Base-by-base conservation (phyloP, 2,797 vertebrate species). In the Simalia tracyae region DNA sequence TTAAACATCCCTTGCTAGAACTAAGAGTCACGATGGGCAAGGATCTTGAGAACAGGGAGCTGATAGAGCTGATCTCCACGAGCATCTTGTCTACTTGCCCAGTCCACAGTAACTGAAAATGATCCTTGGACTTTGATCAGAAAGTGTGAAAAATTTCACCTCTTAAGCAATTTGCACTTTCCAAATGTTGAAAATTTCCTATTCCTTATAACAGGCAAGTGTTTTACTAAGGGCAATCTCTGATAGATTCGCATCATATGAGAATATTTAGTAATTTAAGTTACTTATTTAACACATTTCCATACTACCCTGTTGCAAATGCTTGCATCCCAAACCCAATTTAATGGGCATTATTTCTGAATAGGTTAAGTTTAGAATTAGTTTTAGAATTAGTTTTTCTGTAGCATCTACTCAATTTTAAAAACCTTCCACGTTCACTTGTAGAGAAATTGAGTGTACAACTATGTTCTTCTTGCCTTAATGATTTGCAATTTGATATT, bases 361-460 rank as follows among this genome's bases (percentile, higher is more conserved):
- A 28, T 91, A 87, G 60, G 64, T 87, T 72, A 87, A 36, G 5
- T 46, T n/a, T 46, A 87, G 84, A 86, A 68, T 1, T 9, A 90
- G 17, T 36, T 28, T 76, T 91, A 50, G 22, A 54, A 90, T 2
- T 92, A 86, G 61, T 95, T 95, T 94, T 91, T 68, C 95, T 94
- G 90, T 88, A 90, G 0, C 90, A 90, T 31, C 92, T 61, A 68
- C 91, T 72, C 93, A 95, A 93, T 4, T 88, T 0, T 86, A 64
- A 91, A 54, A 93, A 42, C 90, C 92, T 84, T 56, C 81, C 81
- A 26, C 57, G 66, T 61, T 72, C 84, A 85, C 93, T 95, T 91
- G 93, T 92, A 60, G 93, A 56, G 93, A 95, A 91, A 94, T 94
- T 91, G 91, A 93, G 93, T 11, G 0, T 6, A 50, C 50, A 50